Base-by-base conservation (phyloP, 2,797 vertebrate genomes). In the Labeo calbasu region DNA sequence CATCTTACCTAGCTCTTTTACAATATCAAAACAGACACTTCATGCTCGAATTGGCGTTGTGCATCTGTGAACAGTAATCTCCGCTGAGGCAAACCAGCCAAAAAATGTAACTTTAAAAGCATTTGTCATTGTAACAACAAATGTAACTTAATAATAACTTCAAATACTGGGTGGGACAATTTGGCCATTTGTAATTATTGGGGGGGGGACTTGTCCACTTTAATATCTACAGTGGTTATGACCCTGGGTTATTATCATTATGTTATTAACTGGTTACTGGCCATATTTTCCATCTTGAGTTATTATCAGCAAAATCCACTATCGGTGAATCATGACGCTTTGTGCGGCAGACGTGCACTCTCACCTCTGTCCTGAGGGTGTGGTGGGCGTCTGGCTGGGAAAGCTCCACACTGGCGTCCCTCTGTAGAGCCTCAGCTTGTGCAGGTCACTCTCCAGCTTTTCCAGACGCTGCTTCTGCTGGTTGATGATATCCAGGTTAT, bases 401-500 rank as follows among this genome's bases (percentile, higher is more conserved):
- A 91, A 78, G 19, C 81, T 92, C 96, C 96, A 96, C 55, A 89
- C 87, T 0, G 95, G 88, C 0, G 93, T 92, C 79, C 94, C 96
- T 88, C 94, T 98, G 87, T 99, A 99, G 15, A 99, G 95, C 4
- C 94, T 95, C 69, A 99, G 95, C 55, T 95, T 94, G 78, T 96
- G 95, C 68, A 99, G 94, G 43, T 95, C 94, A 79, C 94, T 94
- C 68, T 96, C 89, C 36, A 99, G 88, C 48, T 95, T 94, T 6
- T 96, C 96, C 78, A 99, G 85, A 23, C 95, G 94, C 91, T 96
- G 96, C 91, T 96, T 96, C 93, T 99, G 97, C 88, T 99, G 97
- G 91, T 94, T 97, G 91, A 99, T 99, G 88, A 99, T 99, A 79
- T 96, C 97, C 68, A 95, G 92, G 88, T 99, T 97, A 86, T 98